Conservation (phyloP, 2,888 invertebrate species). For the Ichneumon xanthorius region DNA sequence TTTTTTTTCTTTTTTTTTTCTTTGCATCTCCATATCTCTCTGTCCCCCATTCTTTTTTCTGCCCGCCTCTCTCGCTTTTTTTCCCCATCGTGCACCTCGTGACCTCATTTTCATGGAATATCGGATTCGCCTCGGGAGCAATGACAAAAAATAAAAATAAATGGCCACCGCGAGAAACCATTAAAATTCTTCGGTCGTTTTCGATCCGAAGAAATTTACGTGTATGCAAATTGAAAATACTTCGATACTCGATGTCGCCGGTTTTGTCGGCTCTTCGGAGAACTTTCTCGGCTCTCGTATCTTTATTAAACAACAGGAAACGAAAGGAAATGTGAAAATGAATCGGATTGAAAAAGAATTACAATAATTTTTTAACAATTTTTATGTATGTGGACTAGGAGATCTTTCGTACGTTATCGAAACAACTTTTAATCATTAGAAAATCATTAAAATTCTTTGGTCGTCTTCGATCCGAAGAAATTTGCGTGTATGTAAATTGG, state of each 20-base stretch:
- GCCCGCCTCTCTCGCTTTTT: constrained; percentile 44
- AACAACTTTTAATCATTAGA: no score
- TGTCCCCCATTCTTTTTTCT: constrained; percentile 34
- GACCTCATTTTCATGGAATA: constrained; percentile 65
- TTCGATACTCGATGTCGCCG: neutral
- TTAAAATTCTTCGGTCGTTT: constrained; percentile 32
- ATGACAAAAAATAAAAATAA: constrained; percentile 32
- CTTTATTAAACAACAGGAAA: no score
- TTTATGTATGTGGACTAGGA: no score
- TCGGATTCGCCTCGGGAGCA: constrained; percentile 57
- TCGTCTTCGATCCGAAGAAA: constrained; percentile 12
- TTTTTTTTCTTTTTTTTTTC: neutral
- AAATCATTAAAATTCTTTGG: constrained; percentile 37
- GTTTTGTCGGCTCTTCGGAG: neutral
- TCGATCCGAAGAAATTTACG: constrained; percentile 22
- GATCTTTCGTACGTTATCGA: no score
- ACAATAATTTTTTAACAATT: no score
- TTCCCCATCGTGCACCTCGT: constrained; percentile 45
- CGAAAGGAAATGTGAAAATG: no score
- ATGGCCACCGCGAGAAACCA: constrained; percentile 20
- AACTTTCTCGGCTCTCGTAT: no score
- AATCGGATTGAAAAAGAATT: no score
- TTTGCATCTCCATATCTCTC: constrained; percentile 39
- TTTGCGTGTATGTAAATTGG: neutral
- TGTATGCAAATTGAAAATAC: neutral